Percentiles rank a stretch among this genome's conserved stretches.
These are phyloP conservation scores for Ibidorhyncha struthersii DNA, from an alignment of 2,113 vertebrate species.

Conservation along the genomic window DNA sequence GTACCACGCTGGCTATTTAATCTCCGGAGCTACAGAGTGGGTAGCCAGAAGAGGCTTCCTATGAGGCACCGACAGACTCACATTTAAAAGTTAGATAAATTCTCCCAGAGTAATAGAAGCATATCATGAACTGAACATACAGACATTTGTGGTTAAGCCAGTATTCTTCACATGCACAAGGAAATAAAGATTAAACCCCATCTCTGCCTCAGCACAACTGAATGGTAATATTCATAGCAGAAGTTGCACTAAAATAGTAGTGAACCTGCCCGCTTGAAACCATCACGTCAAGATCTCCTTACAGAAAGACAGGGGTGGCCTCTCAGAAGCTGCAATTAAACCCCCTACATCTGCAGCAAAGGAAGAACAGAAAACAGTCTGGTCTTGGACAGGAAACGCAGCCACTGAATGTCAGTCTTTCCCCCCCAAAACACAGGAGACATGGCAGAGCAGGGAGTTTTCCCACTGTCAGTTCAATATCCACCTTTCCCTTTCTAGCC, in stretches of 20 bases:
- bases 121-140: accelerated
- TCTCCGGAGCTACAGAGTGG: neutral
- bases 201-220: neutral
- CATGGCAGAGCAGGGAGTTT: neutral
- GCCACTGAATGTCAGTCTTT: neutral
- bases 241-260: neutral
- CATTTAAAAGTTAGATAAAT: neutral
- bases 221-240: neutral
- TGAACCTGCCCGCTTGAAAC: neutral
- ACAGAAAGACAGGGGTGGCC: neutral
- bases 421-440: neutral
- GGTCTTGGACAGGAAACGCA: neutral
- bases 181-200: neutral
- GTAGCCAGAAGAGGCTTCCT: neutral
- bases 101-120: neutral
- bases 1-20: neutral
- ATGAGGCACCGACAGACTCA: neutral
- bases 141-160: neutral
- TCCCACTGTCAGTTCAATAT: neutral
- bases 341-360: neutral
- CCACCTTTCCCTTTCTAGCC: neutral
- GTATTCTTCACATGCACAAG: neutral
- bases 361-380: neutral
- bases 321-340: neutral
- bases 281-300: neutral